phyloP scores from a whole-genome alignment of 2,113 vertebrate genomes.

The Saimiri boliviensis region DNA sequence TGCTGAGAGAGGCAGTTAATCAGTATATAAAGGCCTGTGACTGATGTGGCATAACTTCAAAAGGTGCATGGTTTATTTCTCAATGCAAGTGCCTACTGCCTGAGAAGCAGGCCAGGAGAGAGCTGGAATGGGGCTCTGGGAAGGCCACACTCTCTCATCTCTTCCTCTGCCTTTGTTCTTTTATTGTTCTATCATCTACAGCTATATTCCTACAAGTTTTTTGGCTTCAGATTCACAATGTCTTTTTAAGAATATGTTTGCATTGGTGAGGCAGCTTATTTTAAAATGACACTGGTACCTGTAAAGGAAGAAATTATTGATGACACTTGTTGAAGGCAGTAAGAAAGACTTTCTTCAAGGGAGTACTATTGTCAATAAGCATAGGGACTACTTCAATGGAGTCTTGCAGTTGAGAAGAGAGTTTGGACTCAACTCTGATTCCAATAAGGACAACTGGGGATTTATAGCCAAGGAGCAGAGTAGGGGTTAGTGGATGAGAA shows the following conservation, averaged over 20 bases:
- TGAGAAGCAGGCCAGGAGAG: not conserved
- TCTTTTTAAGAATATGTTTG: constrained; percentile 55
- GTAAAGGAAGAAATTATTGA: not conserved
- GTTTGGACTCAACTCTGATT: not conserved
- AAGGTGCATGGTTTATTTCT: constrained; percentile 43
- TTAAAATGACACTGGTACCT: constrained; percentile 61
- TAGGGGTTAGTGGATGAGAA: not conserved
- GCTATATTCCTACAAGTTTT: not conserved
- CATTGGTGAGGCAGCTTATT: constrained; percentile 59
- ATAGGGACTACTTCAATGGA: not conserved
- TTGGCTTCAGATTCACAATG: constrained; percentile 49
- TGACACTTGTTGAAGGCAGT: not conserved
- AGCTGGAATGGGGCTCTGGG: not conserved
- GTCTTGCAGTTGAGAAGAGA: not conserved
- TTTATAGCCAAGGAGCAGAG: not conserved
- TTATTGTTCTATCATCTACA: not conserved
- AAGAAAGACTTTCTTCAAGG: not conserved
- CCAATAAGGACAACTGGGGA: not conserved
- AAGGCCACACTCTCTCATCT: not conserved
- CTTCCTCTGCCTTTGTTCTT: constrained; percentile 8
- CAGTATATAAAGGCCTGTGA: constrained; percentile 56
- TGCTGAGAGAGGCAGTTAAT: constrained; percentile 66
- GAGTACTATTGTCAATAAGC: not conserved
- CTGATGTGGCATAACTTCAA: constrained; percentile 64
- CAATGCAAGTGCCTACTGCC: not conserved